Conservation (phyloP, 2,113 vertebrate species). For the Scomber colias region DNA sequence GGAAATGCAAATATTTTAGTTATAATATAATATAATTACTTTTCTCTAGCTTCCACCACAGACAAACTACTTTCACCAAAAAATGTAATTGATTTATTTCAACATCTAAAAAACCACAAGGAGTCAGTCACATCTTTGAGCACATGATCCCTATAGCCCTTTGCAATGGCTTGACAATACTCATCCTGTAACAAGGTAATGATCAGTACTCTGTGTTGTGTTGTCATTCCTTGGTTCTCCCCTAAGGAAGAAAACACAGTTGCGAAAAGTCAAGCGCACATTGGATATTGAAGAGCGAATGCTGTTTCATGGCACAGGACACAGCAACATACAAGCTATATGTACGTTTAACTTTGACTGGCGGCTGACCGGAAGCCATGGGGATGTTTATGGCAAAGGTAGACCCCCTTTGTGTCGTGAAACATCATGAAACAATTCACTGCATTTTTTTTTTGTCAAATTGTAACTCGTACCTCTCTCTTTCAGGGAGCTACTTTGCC, state of each 20-base stretch:
- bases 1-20: too few species aligned
- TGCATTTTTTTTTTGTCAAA: not conserved
- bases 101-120: not conserved
- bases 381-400: conserved; percentile 96
- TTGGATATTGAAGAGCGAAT: conserved; percentile 92
- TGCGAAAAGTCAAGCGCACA: conserved; percentile 92
- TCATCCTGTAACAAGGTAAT: conserved; percentile 16
- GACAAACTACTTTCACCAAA: not conserved
- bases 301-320: conserved; percentile 97
- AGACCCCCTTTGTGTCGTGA: conserved; percentile 46
- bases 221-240: conserved; percentile 49
- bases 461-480: conserved; percentile 34
- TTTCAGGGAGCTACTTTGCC: conserved; percentile 95
- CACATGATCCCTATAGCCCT: not conserved
- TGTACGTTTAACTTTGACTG: conserved; percentile 99
- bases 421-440: not conserved
- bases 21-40: too few species aligned
- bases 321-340: conserved; percentile 95
- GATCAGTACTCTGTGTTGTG: conserved; percentile 40
- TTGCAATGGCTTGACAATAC: not conserved
- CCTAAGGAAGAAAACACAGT: conserved; percentile 93
- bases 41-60: not conserved
- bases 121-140: not conserved
- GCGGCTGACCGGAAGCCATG: conserved; percentile 95
- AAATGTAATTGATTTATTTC: not conserved